These are phyloP conservation scores for Albula goreensis DNA, from an alignment of 2,113 vertebrate genomes.

Conservation along the genomic window DNA sequence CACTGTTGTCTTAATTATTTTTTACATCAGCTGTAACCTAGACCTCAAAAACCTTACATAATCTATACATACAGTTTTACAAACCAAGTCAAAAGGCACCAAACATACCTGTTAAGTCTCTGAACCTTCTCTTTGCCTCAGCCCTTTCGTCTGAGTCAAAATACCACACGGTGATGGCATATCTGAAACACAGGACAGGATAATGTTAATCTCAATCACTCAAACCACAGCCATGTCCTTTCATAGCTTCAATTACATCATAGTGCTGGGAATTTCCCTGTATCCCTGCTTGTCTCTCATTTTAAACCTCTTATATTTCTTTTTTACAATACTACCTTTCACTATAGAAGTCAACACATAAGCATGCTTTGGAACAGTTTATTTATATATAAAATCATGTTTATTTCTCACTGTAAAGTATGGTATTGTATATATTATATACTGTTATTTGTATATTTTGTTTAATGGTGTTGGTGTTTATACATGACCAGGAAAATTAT, in stretches of 20 bases:
- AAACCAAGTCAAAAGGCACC: background rate
- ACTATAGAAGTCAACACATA: no score
- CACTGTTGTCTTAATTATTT: no score
- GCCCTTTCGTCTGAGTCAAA: slow-evolving; percentile 93
- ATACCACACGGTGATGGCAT: slow-evolving; percentile 96
- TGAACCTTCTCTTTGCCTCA: slow-evolving; percentile 91
- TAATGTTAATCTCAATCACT: background rate
- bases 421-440: no score
- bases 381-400: no score
- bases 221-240: background rate
- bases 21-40: no score
- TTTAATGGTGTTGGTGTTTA: no score
- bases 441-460: no score
- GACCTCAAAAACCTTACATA: background rate
- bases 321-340: no score
- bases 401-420: no score
- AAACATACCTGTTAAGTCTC: slow-evolving; percentile 75
- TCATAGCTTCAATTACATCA: background rate
- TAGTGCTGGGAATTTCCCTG: background rate
- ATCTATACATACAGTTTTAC: background rate
- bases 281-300: background rate
- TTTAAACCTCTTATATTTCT: background rate
- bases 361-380: no score
- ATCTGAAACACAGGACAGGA: slow-evolving; percentile 70
- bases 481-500: no score